Evolutionary conservation across 1,140 invertebrate species (phyloP).

Genomic region (Hydropsyche tenuis): DNA sequence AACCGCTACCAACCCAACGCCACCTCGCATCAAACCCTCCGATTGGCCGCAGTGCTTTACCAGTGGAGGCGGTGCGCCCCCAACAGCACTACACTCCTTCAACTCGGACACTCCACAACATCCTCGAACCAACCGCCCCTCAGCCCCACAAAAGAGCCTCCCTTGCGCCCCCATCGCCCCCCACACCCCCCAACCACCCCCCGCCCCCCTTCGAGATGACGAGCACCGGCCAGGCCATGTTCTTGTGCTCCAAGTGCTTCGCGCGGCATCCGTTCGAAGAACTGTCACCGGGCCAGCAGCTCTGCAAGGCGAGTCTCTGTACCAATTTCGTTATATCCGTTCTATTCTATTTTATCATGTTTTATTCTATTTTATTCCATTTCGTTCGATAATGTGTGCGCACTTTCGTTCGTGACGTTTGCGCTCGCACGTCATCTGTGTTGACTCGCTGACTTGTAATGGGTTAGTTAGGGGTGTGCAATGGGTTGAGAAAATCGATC

Average conservation of each 20-base stretch:
- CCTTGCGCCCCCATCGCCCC: background rate
- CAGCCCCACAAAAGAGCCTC: background rate
- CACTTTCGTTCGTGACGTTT: slow-evolving; percentile 18
- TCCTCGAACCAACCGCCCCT: slow-evolving; percentile 4
- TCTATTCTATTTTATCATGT: no score
- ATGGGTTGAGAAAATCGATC: no score
- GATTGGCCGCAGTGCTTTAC: no score
- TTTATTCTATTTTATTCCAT: no score
- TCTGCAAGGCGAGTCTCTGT: slow-evolving; percentile 82
- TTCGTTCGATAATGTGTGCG: no score
- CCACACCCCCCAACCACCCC: background rate
- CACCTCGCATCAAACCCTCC: no score
- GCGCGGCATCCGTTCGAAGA: slow-evolving; percentile 94
- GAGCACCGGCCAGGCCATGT: slow-evolving; percentile 65
- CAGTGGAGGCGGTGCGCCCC: background rate
- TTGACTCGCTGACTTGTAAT: no score
- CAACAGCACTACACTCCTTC: no score
- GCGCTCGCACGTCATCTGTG: slow-evolving; percentile 7
- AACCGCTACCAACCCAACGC: no score
- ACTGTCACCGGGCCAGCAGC: slow-evolving; percentile 90
- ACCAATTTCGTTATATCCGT: background rate
- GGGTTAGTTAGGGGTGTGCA: no score
- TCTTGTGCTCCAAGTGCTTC: slow-evolving; percentile 95
- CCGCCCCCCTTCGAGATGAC: background rate
- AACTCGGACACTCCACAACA: no score